These are phyloP conservation scores for Calliphora vicina DNA, from an alignment of 1,140 invertebrate genomes.

Conservation along the genomic window DNA sequence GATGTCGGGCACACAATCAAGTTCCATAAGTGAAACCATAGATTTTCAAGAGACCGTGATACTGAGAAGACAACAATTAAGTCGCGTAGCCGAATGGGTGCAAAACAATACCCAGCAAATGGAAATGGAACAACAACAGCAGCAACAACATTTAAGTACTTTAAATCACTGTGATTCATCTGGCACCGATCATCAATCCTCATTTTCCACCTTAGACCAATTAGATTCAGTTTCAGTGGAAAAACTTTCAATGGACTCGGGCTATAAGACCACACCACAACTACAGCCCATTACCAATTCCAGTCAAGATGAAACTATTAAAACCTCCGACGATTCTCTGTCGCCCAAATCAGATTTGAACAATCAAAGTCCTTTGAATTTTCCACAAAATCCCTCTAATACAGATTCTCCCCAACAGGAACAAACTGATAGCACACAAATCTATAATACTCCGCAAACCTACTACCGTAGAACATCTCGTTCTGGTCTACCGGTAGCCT, in stretches of 20 bases:
- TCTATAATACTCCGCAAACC: slow-evolving; percentile 48
- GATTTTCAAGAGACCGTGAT: slow-evolving; percentile 60
- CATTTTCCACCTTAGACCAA: slow-evolving; percentile 56
- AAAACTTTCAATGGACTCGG: slow-evolving; percentile 59
- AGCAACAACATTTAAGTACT: slow-evolving; percentile 9
- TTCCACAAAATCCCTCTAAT: neutral
- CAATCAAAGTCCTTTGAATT: slow-evolving; percentile 43
- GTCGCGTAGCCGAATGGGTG: slow-evolving; percentile 75
- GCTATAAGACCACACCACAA: slow-evolving; percentile 59
- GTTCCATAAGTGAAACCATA: slow-evolving; percentile 56
- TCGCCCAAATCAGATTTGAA: slow-evolving; percentile 57
- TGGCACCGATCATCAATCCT: slow-evolving; percentile 50
- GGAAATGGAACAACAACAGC: slow-evolving; percentile 52
- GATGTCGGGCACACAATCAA: slow-evolving; percentile 51
- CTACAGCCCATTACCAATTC: slow-evolving; percentile 49
- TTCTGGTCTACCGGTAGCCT: slow-evolving; percentile 56
- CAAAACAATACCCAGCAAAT: slow-evolving; percentile 66
- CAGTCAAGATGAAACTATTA: slow-evolving; percentile 43
- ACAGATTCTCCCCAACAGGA: neutral
- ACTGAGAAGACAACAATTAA: slow-evolving; percentile 69
- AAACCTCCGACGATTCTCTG: slow-evolving; percentile 45
- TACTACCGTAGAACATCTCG: slow-evolving; percentile 57
- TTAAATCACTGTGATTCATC: slow-evolving; percentile 49
- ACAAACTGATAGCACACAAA: slow-evolving; percentile 44
- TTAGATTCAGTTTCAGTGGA: slow-evolving; percentile 61